Evolutionary conservation across 1,140 invertebrate species (phyloP).

Genomic region (Diabrotica virgifera): DNA sequence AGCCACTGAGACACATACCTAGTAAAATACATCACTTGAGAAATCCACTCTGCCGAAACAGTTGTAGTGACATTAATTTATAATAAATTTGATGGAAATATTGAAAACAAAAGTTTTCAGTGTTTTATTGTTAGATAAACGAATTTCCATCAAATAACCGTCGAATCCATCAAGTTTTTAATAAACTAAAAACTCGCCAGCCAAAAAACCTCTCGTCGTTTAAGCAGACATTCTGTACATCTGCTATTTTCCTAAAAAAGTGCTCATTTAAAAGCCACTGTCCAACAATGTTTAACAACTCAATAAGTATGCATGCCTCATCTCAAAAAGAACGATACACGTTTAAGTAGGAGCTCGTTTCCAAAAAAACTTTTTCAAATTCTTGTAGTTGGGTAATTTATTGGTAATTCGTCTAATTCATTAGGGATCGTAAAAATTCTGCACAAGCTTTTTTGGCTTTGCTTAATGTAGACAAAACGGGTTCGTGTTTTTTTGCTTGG

Average conservation of each 20-base stretch:
- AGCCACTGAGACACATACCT: too few species aligned
- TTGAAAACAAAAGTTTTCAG: too few species aligned
- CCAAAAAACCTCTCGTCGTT: neutral
- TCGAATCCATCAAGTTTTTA: too few species aligned
- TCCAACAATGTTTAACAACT: neutral
- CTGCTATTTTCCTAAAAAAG: constrained; percentile 2
- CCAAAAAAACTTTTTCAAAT: constrained; percentile 3
- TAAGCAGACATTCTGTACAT: neutral
- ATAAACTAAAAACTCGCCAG: too few species aligned
- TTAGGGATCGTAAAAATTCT: constrained; percentile 1
- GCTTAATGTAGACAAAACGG: neutral
- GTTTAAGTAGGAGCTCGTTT: neutral
- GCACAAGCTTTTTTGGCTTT: neutral
- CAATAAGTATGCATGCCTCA: constrained; percentile 2
- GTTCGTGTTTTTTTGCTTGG: neutral
- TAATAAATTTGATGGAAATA: too few species aligned
- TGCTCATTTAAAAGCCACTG: neutral
- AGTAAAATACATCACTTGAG: too few species aligned
- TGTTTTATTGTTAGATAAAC: too few species aligned
- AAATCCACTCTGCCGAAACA: too few species aligned
- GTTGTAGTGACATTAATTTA: too few species aligned
- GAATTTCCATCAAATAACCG: too few species aligned
- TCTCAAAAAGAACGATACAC: neutral
- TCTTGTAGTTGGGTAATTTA: constrained; percentile 2
- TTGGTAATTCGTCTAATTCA: constrained; percentile 2